Evolutionary conservation across 2,888 invertebrate genomes (phyloP).

Genomic region (Drepanosiphum platanoidis): DNA sequence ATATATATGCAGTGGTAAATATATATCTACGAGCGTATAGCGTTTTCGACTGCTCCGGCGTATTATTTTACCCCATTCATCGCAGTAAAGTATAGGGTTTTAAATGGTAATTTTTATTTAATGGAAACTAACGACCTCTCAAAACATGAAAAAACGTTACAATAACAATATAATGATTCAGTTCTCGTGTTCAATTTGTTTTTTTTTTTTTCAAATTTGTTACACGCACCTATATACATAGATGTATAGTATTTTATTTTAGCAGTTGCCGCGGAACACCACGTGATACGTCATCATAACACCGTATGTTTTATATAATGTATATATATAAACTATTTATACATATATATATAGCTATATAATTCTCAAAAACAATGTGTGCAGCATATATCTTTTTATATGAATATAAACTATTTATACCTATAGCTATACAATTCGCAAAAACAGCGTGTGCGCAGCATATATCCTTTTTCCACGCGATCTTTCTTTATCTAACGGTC

Average conservation of each 20-base stretch:
- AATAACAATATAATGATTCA: conserved; percentile 22
- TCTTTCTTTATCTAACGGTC: neutral
- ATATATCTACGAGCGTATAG: neutral
- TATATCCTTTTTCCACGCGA: neutral
- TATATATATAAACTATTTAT: no score
- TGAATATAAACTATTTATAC: no score
- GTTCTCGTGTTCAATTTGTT: conserved; percentile 28
- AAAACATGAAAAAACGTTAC: neutral
- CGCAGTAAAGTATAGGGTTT: conserved; percentile 26
- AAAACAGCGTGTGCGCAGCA: neutral
- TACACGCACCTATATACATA: neutral
- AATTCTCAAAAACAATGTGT: neutral
- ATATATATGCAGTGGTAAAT: neutral
- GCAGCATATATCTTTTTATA: neutral
- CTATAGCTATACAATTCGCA: neutral
- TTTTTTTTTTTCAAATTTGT: no score
- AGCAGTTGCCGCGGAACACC: neutral
- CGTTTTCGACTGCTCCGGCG: conserved; percentile 25
- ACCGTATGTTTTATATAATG: neutral
- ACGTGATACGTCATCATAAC: neutral
- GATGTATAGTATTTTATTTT: neutral
- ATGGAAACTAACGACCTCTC: conserved; percentile 49
- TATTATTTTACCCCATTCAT: conserved; percentile 25
- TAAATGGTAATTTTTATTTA: conserved; percentile 52
- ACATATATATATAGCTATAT: neutral